Evolutionary conservation across 2,888 invertebrate species (phyloP).

Genomic region (Lepidochrysops patricia): DNA sequence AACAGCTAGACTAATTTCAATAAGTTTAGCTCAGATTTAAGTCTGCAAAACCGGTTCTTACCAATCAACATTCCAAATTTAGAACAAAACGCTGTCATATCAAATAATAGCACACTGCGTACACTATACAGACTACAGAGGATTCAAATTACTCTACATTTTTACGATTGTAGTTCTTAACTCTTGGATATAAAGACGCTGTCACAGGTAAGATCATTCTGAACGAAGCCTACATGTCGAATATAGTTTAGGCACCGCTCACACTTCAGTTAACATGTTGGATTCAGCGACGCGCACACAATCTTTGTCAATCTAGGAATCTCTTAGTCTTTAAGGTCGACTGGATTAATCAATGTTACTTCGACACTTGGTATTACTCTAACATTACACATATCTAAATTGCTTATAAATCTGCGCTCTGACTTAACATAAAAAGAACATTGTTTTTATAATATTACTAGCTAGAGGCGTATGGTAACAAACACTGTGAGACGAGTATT

Average conservation of each 20-base stretch:
- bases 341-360: neutral
- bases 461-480: too few relatives aligned
- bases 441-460: too few relatives aligned
- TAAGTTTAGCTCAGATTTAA: neutral
- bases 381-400: neutral
- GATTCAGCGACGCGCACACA: neutral
- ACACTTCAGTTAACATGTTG: neutral
- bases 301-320: neutral
- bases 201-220: too few relatives aligned
- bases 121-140: too few relatives aligned
- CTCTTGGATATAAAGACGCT: too few relatives aligned
- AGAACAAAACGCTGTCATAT: neutral
- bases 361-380: neutral
- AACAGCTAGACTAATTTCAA: too few relatives aligned
- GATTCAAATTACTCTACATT: too few relatives aligned
- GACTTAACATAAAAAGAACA: too few relatives aligned
- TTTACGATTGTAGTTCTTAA: too few relatives aligned
- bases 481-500: too few relatives aligned
- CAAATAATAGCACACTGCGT: too few relatives aligned
- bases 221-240: neutral
- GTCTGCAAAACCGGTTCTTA: neutral
- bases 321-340: neutral
- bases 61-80: constrained; percentile 2
- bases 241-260: neutral
- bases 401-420: too few relatives aligned